phyloP scores from a whole-genome alignment of 2,797 vertebrate species.

The Myripristis jacobus region DNA sequence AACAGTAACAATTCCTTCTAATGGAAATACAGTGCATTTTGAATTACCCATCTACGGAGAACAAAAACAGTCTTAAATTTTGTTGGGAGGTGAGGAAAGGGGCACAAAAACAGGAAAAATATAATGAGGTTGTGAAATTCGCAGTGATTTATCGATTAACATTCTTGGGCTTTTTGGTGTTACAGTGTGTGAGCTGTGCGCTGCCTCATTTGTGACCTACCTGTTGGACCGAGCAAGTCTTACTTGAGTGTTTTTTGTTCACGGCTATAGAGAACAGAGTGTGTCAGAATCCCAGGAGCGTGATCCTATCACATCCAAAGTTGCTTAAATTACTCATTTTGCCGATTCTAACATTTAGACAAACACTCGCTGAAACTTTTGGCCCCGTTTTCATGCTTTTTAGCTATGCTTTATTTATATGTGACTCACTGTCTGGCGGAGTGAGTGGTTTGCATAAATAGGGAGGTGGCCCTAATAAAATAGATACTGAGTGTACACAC shows the following conservation, averaged over 20 bases:
- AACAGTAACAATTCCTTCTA: not conserved
- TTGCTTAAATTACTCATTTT: too few relatives aligned
- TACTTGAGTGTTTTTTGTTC: too few relatives aligned
- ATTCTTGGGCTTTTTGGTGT: not conserved
- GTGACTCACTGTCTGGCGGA: slow-evolving; percentile 5
- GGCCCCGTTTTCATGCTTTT: not conserved
- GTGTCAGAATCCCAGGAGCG: too few relatives aligned
- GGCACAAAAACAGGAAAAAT: too few relatives aligned
- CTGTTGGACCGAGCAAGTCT: too few relatives aligned
- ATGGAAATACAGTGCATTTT: not conserved
- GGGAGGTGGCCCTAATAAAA: slow-evolving; percentile 7
- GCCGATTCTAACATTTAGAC: not conserved
- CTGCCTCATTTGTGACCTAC: too few relatives aligned
- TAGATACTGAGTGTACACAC: not conserved
- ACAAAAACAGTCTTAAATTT: not conserved
- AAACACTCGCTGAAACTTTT: not conserved
- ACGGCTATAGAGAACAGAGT: too few relatives aligned
- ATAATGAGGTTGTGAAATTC: not conserved
- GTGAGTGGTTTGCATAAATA: slow-evolving; percentile 22
- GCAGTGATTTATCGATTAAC: not conserved
- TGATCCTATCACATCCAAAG: too few relatives aligned
- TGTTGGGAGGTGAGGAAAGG: not conserved
- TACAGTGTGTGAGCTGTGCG: not conserved
- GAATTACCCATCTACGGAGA: not conserved
- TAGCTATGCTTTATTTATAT: slow-evolving; percentile 20